Evolutionary conservation across 2,113 vertebrate species (phyloP), one percentile per base, ranked within the genome.

Genomic region (Tamias sibiricus): DNA sequence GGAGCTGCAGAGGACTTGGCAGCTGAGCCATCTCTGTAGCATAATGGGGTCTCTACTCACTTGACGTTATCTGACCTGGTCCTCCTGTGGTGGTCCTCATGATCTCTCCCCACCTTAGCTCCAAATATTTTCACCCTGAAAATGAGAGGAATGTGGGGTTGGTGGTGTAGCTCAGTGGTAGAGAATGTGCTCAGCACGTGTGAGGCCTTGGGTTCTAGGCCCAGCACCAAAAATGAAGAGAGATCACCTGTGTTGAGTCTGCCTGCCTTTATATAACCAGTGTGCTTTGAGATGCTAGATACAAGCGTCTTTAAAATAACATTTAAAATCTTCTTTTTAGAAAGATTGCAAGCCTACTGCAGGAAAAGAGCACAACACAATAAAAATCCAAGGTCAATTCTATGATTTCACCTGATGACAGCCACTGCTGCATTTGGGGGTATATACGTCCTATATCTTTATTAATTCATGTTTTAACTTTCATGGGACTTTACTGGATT

Each of bases 231-330:
- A 28, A 37, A 47, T 14, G 54, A 54, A 72, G 8, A 71, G 9
- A 24, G 40, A 42, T 35, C 20, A 8, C 12, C 35, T 11, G 20
- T 62, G 28, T 40, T 54, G 12, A 22, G 37, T 28, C 64, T 57
- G 3, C 17, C 44, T 79, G 24, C 37, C 81, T 76, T 79, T 54
- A 49, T 37, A 37, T 69, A 64, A 54, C 26, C 47, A 40, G 44
- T 26, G 6, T 62, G 75, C 28, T 81, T 66, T 62, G 52, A 83
- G 68, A 87, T 84, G 13, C 54, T 71, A 42, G n/a, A 24, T 37
- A 24, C 26, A 24, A 54, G n/a, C 47, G 16, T 75, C 79, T 96
- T 91, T 54, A 42, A 94, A 49, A 52, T 81, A 52, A 76, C 19
- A 13, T 68, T 20, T 28, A 47, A 40, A 64, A 37, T 28, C 0